Evolutionary conservation across 30 jellyfish, hydroid and myxozoan genomes (phyloP), one percentile per base, ranked within the genome.

Genomic region (Catostylus mosaicus): DNA sequence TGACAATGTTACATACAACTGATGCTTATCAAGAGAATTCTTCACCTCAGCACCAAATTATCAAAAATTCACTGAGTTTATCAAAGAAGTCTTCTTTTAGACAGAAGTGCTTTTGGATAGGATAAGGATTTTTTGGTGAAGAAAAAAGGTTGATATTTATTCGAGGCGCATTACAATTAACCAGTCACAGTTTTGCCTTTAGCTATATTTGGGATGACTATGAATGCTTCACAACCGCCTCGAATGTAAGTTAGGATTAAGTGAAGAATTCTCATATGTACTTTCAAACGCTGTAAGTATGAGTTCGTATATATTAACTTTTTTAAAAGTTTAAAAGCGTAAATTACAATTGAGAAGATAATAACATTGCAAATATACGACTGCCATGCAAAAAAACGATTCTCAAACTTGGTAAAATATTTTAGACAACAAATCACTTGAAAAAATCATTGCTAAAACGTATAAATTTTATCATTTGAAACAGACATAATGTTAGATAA

Each of bases 371-470:
- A 69, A 38, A 51, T 38, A 52, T 19, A 50, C 22, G 87, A 60
- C 76, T 54, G 71, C 52, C 71, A 51, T 76, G 76, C 87, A 54
- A 76, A 76, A 76, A 61, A 72, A 56, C 32, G 78, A 34, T 30
- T 38, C 48, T 76, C 24, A 61, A 76, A 76, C 88, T 59, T 76
- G 72, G 54, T 57, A 76, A 76, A 54, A 76, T 38, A 76, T 76
- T 61, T 52, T 76, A 76, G 65, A 61, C 78, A 61, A 76, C 72
- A 76, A 76, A 76, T 76, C 79, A 76, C 64, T 51, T 76, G 76
- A 76, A 76, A 75, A 75, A 76, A 76, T 75, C 88, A 76, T 59
- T 76, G 88, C 30, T 40, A 34, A 76, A 76, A 76, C 88, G 88
- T 76, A 76, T 76, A 76, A 76, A 76, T 78, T 59, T 60, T 40